Evolutionary conservation across 2,888 invertebrate genomes (phyloP), one percentile per base, ranked within the genome.

Genomic region (Sturmia bella): DNA sequence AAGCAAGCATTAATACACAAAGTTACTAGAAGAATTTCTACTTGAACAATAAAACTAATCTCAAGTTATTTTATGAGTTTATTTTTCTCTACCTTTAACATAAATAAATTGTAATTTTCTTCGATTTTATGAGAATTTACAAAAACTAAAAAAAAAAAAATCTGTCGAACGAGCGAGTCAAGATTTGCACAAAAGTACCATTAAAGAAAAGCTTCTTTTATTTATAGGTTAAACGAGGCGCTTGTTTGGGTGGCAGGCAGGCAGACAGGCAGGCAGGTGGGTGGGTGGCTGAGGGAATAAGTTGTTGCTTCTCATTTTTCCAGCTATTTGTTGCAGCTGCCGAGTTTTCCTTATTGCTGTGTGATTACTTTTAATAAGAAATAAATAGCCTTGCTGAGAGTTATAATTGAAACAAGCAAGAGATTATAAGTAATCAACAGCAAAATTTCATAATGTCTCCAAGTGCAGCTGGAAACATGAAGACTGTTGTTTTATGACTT

Each of bases 51-150:
- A 68, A 68, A 77, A 77, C 77, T 57, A 77, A 77, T 77, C 77
- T 70, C 41, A 77, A 77, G 70, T 77, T 77, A 77, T 77, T 77
- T 77, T 72, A 72, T 70, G 70, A 77, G 77, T 64, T 48, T 64
- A 56, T 75, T 43, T 64, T 52, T 57, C 27, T 64, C 64, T 64
- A 75, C 63, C 75, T 63, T 80, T 69, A 57, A 59, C 27, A 68
- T 76, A 61, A 63, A 80, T 79, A 73, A 79, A 79, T 79, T 74
- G 68, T 73, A 61, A 73, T 79, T 73, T 73, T 68, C 73, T 73
- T 68, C 66, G 66, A 79, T 79, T 73, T 73, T 37, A 17, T 5
- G 32, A 61, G 17, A 19, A 43, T 1, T 1, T 24, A 13, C 24
- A 15, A 11, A 19, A 19, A 17, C 5, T 1, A 54, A 27, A 32